These are phyloP conservation scores for Channa striata DNA, from an alignment of 2,797 vertebrate species.

Conservation along the genomic window DNA sequence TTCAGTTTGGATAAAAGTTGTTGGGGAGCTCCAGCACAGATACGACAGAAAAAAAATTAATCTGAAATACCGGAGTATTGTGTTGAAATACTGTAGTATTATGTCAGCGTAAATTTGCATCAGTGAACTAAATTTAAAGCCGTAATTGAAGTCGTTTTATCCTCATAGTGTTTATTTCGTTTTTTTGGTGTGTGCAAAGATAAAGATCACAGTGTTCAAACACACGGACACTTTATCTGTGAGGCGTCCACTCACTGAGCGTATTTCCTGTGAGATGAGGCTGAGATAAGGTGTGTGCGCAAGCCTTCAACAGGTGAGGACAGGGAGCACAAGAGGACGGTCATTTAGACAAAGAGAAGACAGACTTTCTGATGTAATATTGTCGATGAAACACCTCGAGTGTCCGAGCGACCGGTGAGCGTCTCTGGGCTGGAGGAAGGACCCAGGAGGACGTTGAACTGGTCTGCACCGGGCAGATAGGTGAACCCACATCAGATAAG, in stretches of 20 bases:
- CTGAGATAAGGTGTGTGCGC: slow-evolving; percentile 43
- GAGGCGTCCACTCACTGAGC: slow-evolving; percentile 33
- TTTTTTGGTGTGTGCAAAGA: slow-evolving; percentile 38
- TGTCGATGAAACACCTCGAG: too few species aligned
- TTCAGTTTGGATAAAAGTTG: not conserved
- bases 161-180: not conserved
- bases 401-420: too few species aligned
- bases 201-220: slow-evolving; percentile 45
- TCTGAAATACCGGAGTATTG: too few species aligned
- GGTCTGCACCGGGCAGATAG: slow-evolving; percentile 46
- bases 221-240: slow-evolving; percentile 32
- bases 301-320: not conserved
- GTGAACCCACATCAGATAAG: slow-evolving; percentile 65
- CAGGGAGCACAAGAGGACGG: not conserved
- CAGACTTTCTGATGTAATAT: too few species aligned
- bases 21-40: too few species aligned
- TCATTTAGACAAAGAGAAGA: not conserved
- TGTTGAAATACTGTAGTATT: too few species aligned
- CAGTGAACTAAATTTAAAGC: too few species aligned
- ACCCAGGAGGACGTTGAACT: slow-evolving; percentile 33
- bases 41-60: too few species aligned
- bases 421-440: slow-evolving; percentile 13
- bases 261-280: too few species aligned
- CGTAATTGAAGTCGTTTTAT: not conserved
- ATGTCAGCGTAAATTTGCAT: too few species aligned